These are phyloP conservation scores for Cebus imitator DNA, from an alignment of 2,113 vertebrate genomes.

Conservation along the genomic window DNA sequence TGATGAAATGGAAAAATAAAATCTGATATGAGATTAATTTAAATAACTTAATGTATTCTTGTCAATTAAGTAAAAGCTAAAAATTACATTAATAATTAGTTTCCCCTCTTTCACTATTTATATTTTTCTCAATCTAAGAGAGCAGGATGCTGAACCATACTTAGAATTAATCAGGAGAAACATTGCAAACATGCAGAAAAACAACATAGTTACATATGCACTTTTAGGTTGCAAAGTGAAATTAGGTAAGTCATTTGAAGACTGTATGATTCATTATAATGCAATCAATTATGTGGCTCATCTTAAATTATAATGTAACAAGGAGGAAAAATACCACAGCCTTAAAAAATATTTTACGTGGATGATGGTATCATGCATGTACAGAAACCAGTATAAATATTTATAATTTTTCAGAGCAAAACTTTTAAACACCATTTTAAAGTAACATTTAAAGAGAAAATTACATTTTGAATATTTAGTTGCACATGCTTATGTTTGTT, in stretches of 20 bases:
- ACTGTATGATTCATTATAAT: slow-evolving; percentile 49
- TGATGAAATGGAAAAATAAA: slow-evolving; percentile 13
- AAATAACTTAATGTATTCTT: not conserved
- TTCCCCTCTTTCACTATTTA: slow-evolving; percentile 26
- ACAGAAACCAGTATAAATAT: not conserved
- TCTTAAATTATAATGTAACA: slow-evolving; percentile 45
- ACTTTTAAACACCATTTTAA: not conserved
- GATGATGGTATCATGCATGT: not conserved
- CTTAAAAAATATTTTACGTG: slow-evolving; percentile 11
- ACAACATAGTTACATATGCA: slow-evolving; percentile 25
- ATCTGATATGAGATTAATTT: not conserved
- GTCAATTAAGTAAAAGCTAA: not conserved
- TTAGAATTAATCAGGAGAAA: slow-evolving; percentile 57
- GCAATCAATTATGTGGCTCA: slow-evolving; percentile 4
- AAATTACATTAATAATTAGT: not conserved
- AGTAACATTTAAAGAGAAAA: not conserved
- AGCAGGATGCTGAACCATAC: slow-evolving; percentile 14
- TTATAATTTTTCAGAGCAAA: slow-evolving; percentile 32
- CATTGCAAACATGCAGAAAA: slow-evolving; percentile 46
- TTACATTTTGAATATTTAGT: not conserved
- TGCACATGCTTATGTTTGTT: not conserved
- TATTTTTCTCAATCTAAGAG: slow-evolving; percentile 15
- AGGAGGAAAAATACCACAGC: not conserved
- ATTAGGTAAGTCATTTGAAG: slow-evolving; percentile 48
- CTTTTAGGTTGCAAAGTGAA: slow-evolving; percentile 50